Conservation (phyloP, 2,797 vertebrate genomes). For the Merluccius polli region DNA sequence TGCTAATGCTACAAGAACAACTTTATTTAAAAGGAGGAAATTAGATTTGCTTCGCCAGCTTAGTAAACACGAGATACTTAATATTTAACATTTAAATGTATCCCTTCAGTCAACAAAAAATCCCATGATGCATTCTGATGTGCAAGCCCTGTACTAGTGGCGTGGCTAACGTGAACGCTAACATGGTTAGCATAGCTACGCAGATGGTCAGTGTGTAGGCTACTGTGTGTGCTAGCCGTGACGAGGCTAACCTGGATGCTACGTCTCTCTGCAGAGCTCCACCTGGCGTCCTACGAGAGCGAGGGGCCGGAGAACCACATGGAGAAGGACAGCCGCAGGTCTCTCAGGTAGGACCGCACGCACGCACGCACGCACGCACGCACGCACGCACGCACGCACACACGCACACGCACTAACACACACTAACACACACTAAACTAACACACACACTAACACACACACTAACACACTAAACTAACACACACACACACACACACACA, state of each 20-base stretch:
- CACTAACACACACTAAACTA: background rate
- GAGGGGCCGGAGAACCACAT: constrained; percentile 94
- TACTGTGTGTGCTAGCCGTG: background rate
- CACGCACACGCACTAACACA: background rate
- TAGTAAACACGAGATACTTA: background rate
- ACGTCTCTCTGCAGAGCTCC: constrained; percentile 73
- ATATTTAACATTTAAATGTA: too few species aligned
- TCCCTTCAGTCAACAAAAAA: too few species aligned
- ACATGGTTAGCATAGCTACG: background rate
- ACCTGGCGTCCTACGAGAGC: constrained; percentile 93
- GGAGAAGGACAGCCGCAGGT: constrained; percentile 94
- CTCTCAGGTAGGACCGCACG: constrained; percentile 76
- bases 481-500: background rate
- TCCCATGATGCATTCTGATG: background rate
- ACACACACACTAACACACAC: background rate
- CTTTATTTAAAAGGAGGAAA: background rate
- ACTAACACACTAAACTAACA: too few species aligned
- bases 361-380: background rate
- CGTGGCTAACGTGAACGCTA: background rate
- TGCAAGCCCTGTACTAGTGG: background rate
- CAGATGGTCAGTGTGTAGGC: background rate
- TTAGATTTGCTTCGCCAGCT: background rate
- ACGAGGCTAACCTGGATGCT: background rate
- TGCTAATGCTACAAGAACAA: background rate
- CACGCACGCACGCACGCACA: background rate